Percentiles rank a stretch among this genome's conserved stretches.
These are phyloP conservation scores for Psococerastis gibbosa DNA, from an alignment of 2,888 invertebrate species.

Conservation along the genomic window DNA sequence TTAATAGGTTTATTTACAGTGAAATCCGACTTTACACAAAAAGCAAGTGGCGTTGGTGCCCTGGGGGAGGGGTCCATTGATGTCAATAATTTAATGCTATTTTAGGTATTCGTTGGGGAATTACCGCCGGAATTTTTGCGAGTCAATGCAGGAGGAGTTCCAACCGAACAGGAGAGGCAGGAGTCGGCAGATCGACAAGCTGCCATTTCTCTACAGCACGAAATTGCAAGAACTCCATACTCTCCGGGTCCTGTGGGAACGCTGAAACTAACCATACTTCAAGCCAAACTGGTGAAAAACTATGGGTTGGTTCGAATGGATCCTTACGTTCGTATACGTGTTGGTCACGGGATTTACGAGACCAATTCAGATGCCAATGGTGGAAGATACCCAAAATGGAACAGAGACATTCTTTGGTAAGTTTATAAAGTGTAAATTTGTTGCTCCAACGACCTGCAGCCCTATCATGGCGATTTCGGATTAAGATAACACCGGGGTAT, in stretches of 20 bases:
- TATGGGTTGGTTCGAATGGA: conserved; percentile 93
- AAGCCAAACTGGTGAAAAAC: conserved; percentile 82
- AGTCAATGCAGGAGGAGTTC: conserved; percentile 31
- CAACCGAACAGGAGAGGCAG: conserved; percentile 38
- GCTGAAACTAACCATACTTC: conserved; percentile 62
- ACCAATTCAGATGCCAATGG: conserved; percentile 90
- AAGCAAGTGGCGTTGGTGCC: no score
- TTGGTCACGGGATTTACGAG: conserved; percentile 90
- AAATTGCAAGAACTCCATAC: conserved; percentile 31
- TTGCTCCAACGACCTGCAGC: no score
- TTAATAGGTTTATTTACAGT: no score
- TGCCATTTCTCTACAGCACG: conserved; percentile 50
- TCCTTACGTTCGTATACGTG: conserved; percentile 79
- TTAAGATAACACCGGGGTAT: no score
- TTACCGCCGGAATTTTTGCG: conserved; percentile 59
- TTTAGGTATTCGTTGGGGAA: conserved; percentile 57
- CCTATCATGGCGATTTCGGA: no score
- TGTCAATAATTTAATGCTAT: no score
- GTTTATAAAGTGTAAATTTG: no score
- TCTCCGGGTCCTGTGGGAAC: conserved; percentile 39
- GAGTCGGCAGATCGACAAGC: conserved; percentile 63
- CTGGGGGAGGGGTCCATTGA: no score
- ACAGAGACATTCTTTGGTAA: conserved; percentile 83
- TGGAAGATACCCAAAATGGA: conserved; percentile 89
- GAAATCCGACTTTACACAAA: no score